phyloP scores from a whole-genome alignment of 2,113 vertebrate species.

The Varanus komodoensis region DNA sequence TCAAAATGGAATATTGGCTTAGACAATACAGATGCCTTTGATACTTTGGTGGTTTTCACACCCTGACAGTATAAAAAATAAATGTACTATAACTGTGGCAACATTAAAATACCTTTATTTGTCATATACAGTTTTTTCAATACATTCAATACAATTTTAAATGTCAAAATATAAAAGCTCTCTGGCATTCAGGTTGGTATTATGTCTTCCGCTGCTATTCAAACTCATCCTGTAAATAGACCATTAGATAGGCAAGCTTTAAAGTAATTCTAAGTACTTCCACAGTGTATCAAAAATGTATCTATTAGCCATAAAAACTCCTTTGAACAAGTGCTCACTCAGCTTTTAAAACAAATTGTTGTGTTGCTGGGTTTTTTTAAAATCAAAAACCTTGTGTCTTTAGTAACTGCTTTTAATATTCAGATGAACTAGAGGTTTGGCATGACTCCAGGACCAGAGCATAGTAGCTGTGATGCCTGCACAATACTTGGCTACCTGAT shows the following conservation, averaged over 20 bases:
- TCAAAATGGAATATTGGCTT: background rate
- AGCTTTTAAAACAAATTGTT: background rate
- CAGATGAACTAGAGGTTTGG: background rate
- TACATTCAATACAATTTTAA: conserved; percentile 25
- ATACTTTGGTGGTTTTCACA: background rate
- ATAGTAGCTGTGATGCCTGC: background rate
- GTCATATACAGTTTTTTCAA: conserved; percentile 30
- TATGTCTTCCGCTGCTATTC: background rate
- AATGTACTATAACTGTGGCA: background rate
- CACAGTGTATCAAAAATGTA: background rate
- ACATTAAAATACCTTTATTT: conserved; percentile 36
- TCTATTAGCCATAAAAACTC: background rate
- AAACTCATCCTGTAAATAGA: conserved; percentile 32
- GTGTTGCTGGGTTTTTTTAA: background rate
- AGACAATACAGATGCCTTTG: background rate
- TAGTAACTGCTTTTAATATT: too few species aligned
- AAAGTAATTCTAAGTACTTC: background rate
- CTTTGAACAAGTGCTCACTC: background rate
- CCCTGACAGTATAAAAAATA: background rate
- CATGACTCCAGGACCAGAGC: background rate
- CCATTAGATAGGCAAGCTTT: background rate
- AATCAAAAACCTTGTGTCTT: background rate
- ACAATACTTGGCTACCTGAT: too few species aligned
- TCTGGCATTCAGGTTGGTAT: background rate
- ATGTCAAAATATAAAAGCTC: conserved; percentile 28